Conservation (phyloP, 2,888 invertebrate species). For the Eubasilissa splendida region DNA sequence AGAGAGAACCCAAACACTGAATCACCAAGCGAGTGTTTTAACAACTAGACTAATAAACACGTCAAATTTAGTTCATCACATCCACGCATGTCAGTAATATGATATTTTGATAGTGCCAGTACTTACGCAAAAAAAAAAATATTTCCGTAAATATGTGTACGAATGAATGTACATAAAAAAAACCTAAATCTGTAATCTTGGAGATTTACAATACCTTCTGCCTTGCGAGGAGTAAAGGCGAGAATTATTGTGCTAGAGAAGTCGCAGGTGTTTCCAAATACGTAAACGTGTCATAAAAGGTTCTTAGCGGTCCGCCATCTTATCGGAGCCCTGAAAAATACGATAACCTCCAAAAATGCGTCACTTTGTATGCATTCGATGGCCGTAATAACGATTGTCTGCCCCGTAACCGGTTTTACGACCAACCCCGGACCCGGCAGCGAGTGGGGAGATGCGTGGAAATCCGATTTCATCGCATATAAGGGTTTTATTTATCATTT, state of each 20-base stretch:
- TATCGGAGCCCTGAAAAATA: constrained; percentile 33
- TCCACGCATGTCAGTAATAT: no score
- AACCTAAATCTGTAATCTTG: no score
- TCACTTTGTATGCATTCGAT: constrained; percentile 57
- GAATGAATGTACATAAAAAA: no score
- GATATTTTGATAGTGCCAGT: no score
- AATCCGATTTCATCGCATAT: constrained; percentile 19
- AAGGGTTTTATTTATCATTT: constrained; percentile 15
- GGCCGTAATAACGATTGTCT: constrained; percentile 56
- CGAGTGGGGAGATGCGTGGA: background rate
- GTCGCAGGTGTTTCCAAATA: constrained; percentile 51
- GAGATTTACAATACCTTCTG: no score
- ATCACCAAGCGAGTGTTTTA: no score
- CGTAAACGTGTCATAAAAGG: constrained; percentile 55
- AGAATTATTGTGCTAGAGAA: background rate
- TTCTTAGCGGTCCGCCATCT: constrained; percentile 47
- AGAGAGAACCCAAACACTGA: no score
- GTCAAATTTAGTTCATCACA: no score
- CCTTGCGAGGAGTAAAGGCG: no score
- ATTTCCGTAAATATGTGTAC: no score
- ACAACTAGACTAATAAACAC: no score
- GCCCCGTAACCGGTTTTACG: constrained; percentile 27
- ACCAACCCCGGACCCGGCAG: background rate
- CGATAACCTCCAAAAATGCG: constrained; percentile 49
- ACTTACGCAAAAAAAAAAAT: no score